Base-by-base conservation (phyloP, 2,797 vertebrate species). In the Mormyrops boulengeri region DNA sequence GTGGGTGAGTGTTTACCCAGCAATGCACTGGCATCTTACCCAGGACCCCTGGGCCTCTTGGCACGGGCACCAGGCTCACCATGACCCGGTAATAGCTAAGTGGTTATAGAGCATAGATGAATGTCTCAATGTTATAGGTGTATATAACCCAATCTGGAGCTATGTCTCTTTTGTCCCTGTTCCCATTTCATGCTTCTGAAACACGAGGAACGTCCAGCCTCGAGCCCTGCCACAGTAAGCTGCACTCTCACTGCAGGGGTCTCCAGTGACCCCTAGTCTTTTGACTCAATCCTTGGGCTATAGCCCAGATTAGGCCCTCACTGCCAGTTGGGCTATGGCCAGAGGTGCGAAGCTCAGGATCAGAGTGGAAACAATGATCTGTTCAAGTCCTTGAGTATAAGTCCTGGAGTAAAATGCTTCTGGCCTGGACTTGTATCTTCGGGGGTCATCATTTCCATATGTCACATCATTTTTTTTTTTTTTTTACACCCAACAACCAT, bases 311-410 rank as follows among this genome's bases (percentile, higher is more conserved):
- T 66, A 60, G 41, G 14, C 12, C 88, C 44, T 86, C n/a, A 44
- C 22, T 89, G 80, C 88, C 88, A 89, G 88, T 82, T 89, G 82
- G 82, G 85, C 89, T 50, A 52, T 90, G 66, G 88, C 85, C 57
- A 69, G 30, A 41, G 38, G 69, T 53, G 62, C 47, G 50, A 85
- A 86, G 73, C 50, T 62, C 86, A 86, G 87, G 62, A 87, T 77
- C 62, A 88, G 87, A 73, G 89, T 89, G 73, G 88, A 87, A 60
- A 19, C 53, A 57, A 34, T 55, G 53, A 44, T 57, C 12, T 85
- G 44, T 62, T 88, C 9, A 22, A 62, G 87, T 22, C 3, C 8
- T 66, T 44, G 19, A 14, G 57, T 66, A 44, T 3, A 17, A 12
- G 34, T 62, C 30, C 87, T 88, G 57, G 38, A 88, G 87, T 66